Evolutionary conservation across 2,113 vertebrate species (phyloP).

Genomic region (Lagenorhynchus albirostris): DNA sequence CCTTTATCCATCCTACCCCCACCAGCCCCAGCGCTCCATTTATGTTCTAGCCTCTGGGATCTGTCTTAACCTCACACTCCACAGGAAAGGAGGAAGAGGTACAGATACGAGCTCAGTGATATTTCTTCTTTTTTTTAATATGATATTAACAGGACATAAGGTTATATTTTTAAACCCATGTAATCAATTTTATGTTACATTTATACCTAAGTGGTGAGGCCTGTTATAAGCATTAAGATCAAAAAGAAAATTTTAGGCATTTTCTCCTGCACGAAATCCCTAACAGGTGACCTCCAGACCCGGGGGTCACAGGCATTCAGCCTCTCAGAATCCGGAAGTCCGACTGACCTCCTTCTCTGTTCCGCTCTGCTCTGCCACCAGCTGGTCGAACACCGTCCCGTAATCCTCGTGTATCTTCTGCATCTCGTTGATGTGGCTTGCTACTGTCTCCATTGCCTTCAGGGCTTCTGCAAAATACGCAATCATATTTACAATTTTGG

Average conservation of each 20-base stretch:
- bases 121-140: too few relatives aligned
- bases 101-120: background rate
- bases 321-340: fast-evolving
- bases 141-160: background rate
- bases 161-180: background rate
- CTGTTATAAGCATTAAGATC: background rate
- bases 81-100: fast-evolving
- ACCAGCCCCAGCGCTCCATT: fast-evolving
- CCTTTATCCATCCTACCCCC: background rate
- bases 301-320: fast-evolving
- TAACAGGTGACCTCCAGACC: background rate
- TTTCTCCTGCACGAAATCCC: background rate
- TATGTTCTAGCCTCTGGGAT: background rate
- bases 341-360: conserved; percentile 91
- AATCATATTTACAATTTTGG: background rate
- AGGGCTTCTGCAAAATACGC: conserved; percentile 88
- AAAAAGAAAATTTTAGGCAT: background rate
- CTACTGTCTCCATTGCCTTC: conserved; percentile 99
- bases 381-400: conserved; percentile 95
- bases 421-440: conserved; percentile 99
- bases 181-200: background rate
- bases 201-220: background rate
- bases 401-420: conserved; percentile 99
- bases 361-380: conserved; percentile 94
- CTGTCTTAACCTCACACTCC: background rate